Base-by-base conservation (phyloP, 2,797 vertebrate genomes). In the Pempheris klunzingeri region DNA sequence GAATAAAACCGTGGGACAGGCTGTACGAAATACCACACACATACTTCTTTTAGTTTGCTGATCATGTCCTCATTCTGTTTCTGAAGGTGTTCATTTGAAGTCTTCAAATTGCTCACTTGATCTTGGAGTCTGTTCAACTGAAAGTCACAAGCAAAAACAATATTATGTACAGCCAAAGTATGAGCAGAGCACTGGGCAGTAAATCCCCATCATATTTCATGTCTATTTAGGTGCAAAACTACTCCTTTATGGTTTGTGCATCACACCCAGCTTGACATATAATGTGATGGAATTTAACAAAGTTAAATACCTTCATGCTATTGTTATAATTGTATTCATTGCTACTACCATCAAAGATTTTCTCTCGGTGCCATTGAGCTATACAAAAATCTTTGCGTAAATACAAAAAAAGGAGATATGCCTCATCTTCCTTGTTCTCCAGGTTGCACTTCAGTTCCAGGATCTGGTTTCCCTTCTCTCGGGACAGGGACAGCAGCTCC, bases 381-480 rank as follows among this genome's bases (percentile, higher is more conserved):
- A 32, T n/a, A 43, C 22, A 38, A 69, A 55, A 1, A 58, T 32
- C 0, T 30, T 24, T 9, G 39, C 22, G 9, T 10, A 71, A 46
- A 44, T 12, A 59, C 14, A 60, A 22, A 32, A 3, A 32, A 41
- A 49, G 47, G 3, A 82, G 46, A 77, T 83, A 69, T 93, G 94
- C 98, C 96, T 99, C 97, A 60, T 99, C 97, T 47, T 96, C 96
- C 88, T 97, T 99, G 89, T 97, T 97, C 81, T 97, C 97, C 85
- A 99, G 87, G 69, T 81, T 95, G 88, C 96, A 98, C 80, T 96
- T 98, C 30, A 99, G 95, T 68, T 99, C 96, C 86, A 99, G 90
- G 85, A 99, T 96, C 83, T 99, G 96, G 63, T 96, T 97, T 80
- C 98, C 97, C 71, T 96, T 99, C 87, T 97, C 96, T 71, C 97